Base-by-base conservation (phyloP, 2,797 vertebrate genomes). In the Sylvia borin region DNA sequence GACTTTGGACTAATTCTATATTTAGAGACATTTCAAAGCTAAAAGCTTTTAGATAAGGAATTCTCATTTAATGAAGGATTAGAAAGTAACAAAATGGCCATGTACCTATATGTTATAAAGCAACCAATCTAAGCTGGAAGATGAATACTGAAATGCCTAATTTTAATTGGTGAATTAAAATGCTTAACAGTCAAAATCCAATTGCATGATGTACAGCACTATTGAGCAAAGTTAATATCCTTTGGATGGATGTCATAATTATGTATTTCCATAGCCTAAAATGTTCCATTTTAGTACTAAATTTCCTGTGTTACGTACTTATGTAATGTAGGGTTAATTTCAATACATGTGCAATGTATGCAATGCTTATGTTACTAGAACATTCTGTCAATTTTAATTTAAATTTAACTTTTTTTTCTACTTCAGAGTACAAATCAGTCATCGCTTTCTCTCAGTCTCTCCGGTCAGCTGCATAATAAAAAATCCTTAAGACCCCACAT, bases 1-100 rank as follows among this genome's bases (percentile, higher is more conserved):
- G 45, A 93, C 74, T 83, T 88, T 42, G 31, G 47, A 94, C 14
- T 20, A 80, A 72, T 54, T 80, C 65, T 89, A 51, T 79, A 67
- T 85, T 85, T 78, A 85, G 81, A 85, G 91, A 79, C 65, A 71
- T 82, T 89, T 93, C 81, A 93, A 74, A 89, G 75, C 65, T 85
- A 50, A 85, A 50, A 57, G 16, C 26, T 92, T 62, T 72, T 38
- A 84, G 38, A 65, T 80, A 83, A 80, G 22, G 31, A 87, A 85
- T 91, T 89, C 38, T 79, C 54, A 77, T 83, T 66, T 94, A 89
- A 71, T 42, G n/a, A 92, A 61, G 27, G 31, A 80, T 78, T 86
- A 90, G 48, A 75, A 82, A 88, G 5, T 27, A 94, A 86, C 21
- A 81, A 90, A 77, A 70, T 21, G 5, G n/a, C 58, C 12, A 17